Conservation (phyloP, 2,113 vertebrate genomes). For the Alosa alosa region DNA sequence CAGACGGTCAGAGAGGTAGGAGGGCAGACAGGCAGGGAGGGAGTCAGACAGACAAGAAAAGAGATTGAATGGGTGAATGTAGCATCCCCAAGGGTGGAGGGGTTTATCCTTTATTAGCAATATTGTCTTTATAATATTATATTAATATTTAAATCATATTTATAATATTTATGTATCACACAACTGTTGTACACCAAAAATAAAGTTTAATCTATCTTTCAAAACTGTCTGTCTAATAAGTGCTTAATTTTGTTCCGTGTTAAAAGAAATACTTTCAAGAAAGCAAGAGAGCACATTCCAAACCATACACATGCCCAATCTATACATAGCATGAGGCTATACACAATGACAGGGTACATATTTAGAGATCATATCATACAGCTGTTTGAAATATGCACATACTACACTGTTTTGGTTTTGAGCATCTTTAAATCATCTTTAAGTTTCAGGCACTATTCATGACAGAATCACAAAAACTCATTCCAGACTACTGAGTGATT, state of each 20-base stretch:
- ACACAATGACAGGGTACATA: background rate
- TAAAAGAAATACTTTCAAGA: background rate
- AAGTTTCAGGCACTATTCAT: background rate
- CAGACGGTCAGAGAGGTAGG: background rate
- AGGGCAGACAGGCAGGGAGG: background rate
- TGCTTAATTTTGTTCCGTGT: too few relatives aligned
- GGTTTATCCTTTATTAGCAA: too few relatives aligned
- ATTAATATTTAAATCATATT: too few relatives aligned
- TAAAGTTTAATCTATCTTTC: too few relatives aligned
- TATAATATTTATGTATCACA: too few relatives aligned
- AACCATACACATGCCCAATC: background rate
- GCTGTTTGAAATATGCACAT: background rate
- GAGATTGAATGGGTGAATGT: background rate
- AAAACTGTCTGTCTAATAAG: too few relatives aligned
- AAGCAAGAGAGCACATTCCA: too few relatives aligned
- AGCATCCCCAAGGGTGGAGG: too few relatives aligned
- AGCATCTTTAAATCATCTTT: background rate
- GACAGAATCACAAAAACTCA: background rate
- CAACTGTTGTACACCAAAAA: too few relatives aligned
- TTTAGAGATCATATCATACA: background rate
- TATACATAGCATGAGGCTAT: background rate
- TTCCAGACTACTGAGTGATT: background rate
- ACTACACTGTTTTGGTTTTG: background rate
- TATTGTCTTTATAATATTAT: too few relatives aligned
- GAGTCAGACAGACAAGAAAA: background rate